Conservation (phyloP, 2,797 vertebrate genomes). For the Sebastes goodei region DNA sequence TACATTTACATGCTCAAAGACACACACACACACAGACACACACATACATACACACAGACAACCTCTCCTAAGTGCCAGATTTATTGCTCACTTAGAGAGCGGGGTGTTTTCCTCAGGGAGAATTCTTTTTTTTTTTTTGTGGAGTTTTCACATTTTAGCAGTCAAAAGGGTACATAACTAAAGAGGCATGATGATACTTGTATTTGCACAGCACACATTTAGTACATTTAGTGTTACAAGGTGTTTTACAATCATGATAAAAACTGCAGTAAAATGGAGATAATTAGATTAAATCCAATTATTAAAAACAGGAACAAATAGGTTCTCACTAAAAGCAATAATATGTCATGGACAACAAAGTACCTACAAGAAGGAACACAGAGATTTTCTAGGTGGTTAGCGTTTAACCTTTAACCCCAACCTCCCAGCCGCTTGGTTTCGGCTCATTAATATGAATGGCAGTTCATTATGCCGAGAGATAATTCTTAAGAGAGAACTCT, state of each 20-base stretch:
- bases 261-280: not conserved
- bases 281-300: not conserved
- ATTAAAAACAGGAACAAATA: not conserved
- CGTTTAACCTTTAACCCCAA: no score
- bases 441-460: no score
- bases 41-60: constrained; percentile 5
- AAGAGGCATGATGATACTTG: not conserved
- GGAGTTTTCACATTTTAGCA: constrained; percentile 20
- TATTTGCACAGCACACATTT: not conserved
- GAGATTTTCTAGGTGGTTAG: not conserved
- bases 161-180: not conserved
- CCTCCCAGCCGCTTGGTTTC: no score
- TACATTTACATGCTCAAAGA: constrained; percentile 57
- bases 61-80: constrained; percentile 60
- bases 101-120: constrained; percentile 51
- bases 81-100: constrained; percentile 71
- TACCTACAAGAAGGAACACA: not conserved
- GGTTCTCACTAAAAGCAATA: not conserved
- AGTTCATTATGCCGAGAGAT: no score
- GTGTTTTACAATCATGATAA: not conserved
- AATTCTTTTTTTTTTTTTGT: not conserved
- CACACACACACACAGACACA: constrained; percentile 9
- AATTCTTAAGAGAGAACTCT: no score
- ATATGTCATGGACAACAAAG: not conserved
- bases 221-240: not conserved